These are phyloP conservation scores for Dicrurus megarhynchus DNA, from an alignment of 2,113 vertebrate species.

Conservation along the genomic window DNA sequence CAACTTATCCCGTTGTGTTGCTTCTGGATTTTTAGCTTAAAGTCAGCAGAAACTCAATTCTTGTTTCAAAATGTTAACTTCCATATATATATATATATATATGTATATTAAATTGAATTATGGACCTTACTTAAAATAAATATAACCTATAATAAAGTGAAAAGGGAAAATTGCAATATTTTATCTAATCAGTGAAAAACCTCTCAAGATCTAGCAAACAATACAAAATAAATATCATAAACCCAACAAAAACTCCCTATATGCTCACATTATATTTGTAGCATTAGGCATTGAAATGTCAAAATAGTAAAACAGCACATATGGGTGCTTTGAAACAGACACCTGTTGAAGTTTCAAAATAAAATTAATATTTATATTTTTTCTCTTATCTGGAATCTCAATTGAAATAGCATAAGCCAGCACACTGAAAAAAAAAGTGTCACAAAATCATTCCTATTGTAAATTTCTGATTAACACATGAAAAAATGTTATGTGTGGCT, in stretches of 20 bases:
- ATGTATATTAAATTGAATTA: not conserved
- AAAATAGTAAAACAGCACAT: not conserved
- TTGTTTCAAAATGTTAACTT: not conserved
- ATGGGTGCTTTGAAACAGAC: not conserved
- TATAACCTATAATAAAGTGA: not conserved
- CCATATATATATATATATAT: not conserved
- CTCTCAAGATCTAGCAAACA: not conserved
- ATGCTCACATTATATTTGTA: not conserved
- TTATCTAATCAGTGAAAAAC: not conserved
- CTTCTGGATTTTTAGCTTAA: not conserved
- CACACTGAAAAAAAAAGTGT: not conserved
- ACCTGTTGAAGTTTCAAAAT: not conserved
- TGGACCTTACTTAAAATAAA: not conserved
- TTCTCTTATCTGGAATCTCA: not conserved
- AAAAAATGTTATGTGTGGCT: not conserved
- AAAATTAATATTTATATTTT: not conserved
- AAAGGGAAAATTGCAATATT: not conserved
- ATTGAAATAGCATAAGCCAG: not conserved
- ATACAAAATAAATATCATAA: not conserved
- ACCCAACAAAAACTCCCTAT: rapidly evolving
- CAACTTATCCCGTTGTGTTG: not conserved
- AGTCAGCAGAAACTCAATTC: not conserved
- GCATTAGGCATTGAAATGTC: not conserved
- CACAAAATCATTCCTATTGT: not conserved
- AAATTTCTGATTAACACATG: not conserved